These are phyloP conservation scores for Hirudinaria manillensis DNA, from an alignment of 2,888 invertebrate species.

Conservation along the genomic window DNA sequence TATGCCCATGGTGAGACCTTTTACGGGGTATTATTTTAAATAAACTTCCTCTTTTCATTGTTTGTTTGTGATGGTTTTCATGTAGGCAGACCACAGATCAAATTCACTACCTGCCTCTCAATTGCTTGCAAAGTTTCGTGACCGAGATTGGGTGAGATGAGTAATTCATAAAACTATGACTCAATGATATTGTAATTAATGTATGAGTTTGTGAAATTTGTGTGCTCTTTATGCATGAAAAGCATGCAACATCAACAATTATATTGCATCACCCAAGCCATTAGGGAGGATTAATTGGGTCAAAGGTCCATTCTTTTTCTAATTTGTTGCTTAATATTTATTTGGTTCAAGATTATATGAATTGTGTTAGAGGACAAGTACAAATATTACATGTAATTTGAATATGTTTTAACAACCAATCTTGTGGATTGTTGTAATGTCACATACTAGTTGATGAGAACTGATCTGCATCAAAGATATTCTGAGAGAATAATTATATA, in stretches of 20 bases:
- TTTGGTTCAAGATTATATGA: too few species aligned
- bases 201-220: too few species aligned
- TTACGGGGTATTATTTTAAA: not conserved
- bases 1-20: constrained; percentile 24
- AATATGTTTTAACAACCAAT: too few species aligned
- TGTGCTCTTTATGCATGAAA: too few species aligned
- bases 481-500: not conserved
- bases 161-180: not conserved
- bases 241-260: too few species aligned
- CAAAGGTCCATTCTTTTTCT: not conserved
- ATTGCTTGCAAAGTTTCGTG: constrained; percentile 31
- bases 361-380: not conserved
- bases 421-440: too few species aligned
- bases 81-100: constrained; percentile 26
- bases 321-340: not conserved
- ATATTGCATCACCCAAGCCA: too few species aligned
- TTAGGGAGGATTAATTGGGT: too few species aligned
- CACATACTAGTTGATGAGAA: too few species aligned
- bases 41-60: not conserved
- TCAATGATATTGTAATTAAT: too few species aligned
- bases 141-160: constrained; percentile 21
- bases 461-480: too few species aligned
- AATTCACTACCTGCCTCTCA: constrained; percentile 28
- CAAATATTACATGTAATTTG: too few species aligned
- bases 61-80: not conserved